Base-by-base conservation (phyloP, 1,140 invertebrate species). In the Drosophila pseudoobscura region DNA sequence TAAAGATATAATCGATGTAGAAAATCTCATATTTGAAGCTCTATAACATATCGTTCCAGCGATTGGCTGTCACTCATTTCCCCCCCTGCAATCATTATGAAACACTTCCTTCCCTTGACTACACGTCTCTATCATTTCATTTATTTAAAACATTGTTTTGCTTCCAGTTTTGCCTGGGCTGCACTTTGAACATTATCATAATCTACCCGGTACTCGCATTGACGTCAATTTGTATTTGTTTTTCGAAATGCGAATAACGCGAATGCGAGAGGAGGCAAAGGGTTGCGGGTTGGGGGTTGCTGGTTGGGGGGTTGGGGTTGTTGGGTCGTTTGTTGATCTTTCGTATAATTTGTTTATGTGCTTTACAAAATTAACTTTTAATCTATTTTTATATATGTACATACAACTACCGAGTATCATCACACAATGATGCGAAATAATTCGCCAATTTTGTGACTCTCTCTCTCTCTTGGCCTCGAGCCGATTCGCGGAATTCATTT, bases 141-240 rank as follows among this genome's bases (percentile, higher is more conserved):
- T 58, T 65, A 51, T 41, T 69, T 15, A 26, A 45, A 55, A 47
- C 29, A 45, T 46, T 60, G 39, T 78, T 24, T 45, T 58, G 31
- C 26, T 46, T 24, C 31, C 49, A 47, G 35, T 57, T 39, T 44
- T 60, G 46, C 41, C 35, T 24, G 11, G 59, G 59, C 52, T 80
- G 80, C 80, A 77, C 61, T 75, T 80, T 65, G 66, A 71, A 56
- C 73, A 80, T 87, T 87, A 87, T 85, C 82, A 74, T 76, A 46
- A 70, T 62, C 58, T 69, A 39, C 35, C 13, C 35, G 1, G 35
- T 13, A 39, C 35, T 39, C 35, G 35, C 35, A 75, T 82, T 85
- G 78, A 85, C 82, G 78, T 85, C 82, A 85, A 78, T 82, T 82
- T 78, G 62, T 69, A 66, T 80, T 80, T 73, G 72, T 74, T 85